Evolutionary conservation across 1,140 invertebrate species (phyloP), one percentile per base, ranked within the genome.

Genomic region (Dolichoris vasculosae): DNA sequence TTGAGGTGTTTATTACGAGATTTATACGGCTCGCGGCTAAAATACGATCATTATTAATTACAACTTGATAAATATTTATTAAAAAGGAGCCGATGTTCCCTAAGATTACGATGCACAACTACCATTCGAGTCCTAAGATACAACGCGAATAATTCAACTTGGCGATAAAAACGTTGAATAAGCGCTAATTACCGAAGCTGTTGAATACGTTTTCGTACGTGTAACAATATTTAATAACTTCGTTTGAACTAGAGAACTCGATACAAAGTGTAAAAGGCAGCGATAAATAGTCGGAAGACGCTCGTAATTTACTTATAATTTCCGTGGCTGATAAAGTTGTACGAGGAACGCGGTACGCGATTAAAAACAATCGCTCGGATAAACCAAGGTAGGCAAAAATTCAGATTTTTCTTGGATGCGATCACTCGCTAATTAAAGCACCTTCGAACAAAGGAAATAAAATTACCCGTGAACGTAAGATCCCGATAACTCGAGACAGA

Each of bases 401-500:
- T 59, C 3, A 59, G 4, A 2, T 26, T 23, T 59, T 59, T 26
- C 20, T 59, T 59, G 23, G 55, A 13, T 26, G 23, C 2, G 23
- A 23, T 9, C 20, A 59, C 20, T 59, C 13, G 55, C 26, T 59
- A 59, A 4, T 59, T 26, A 59, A 26, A 2, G 23, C 55, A 13
- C 2, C 1, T 26, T 26, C 20, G 1, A 59, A 59, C 55, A 59
- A 59, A 59, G 55, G 26, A 59, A 26, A 59, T 26, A 59, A 26
- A 4, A 59, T 59, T 13, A 26, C 20, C 23, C 38, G 7, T 13
- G n/a, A 48, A n/a, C 69, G 35, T 40, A 67, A 84, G 63, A 84
- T 67, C 69, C 75, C 82, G 48, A 82, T 76, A 73, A 23, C 43
- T n/a, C 30, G 71, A 23, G 63, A 81, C 48, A 76, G 51, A 30